Evolutionary conservation across 2,113 vertebrate species (phyloP).

Genomic region (Procavia capensis): DNA sequence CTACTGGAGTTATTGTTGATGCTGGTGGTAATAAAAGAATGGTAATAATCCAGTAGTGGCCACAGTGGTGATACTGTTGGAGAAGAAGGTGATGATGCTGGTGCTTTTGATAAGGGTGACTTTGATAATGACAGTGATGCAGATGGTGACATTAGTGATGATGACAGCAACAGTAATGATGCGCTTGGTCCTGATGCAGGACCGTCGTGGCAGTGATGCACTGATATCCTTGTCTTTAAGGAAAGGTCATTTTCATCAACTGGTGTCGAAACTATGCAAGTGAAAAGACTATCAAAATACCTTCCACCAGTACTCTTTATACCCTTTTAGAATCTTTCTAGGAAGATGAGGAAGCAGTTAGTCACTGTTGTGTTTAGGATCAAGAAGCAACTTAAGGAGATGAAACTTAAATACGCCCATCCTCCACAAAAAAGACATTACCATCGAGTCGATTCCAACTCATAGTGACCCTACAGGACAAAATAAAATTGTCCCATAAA

Average conservation of each 20-base stretch:
- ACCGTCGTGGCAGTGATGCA: fast-evolving
- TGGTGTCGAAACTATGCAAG: background rate
- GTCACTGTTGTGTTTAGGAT: background rate
- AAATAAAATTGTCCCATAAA: too few relatives aligned
- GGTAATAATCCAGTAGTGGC: background rate
- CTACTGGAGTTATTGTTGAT: too few relatives aligned
- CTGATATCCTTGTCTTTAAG: background rate
- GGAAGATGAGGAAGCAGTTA: background rate
- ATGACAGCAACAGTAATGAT: background rate
- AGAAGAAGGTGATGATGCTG: background rate
- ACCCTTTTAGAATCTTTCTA: background rate
- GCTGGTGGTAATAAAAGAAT: background rate
- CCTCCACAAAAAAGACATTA: too few relatives aligned
- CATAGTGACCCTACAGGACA: too few relatives aligned
- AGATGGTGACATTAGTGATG: background rate
- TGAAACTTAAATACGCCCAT: background rate
- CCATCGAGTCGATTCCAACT: too few relatives aligned
- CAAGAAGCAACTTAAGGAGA: background rate
- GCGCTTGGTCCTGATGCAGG: fast-evolving
- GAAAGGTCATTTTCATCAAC: background rate
- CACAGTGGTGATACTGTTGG: background rate
- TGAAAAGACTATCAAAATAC: background rate
- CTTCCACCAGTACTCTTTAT: background rate
- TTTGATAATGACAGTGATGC: background rate
- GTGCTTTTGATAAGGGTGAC: fast-evolving